Evolutionary conservation across 2,113 vertebrate species (phyloP).

Genomic region (Morone chrysops): DNA sequence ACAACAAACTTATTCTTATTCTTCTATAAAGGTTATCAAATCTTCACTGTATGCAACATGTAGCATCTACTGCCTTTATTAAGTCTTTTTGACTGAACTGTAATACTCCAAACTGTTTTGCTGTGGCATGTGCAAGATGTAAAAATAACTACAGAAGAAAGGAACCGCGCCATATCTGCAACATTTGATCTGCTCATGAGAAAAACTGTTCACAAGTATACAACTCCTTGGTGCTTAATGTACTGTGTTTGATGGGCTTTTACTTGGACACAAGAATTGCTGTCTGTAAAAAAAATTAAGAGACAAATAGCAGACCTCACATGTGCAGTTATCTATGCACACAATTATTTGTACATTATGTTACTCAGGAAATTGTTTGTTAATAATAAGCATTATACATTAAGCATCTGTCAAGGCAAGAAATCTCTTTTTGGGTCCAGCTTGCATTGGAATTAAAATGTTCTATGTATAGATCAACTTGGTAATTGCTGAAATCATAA

Average conservation of each 20-base stretch:
- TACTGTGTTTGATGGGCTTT: not conserved
- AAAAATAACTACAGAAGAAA: not conserved
- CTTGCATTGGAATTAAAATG: not conserved
- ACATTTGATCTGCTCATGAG: not conserved
- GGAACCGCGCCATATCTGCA: not conserved
- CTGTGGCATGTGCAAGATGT: not conserved
- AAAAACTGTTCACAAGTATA: not conserved
- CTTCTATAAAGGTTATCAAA: not conserved
- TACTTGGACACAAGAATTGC: no score
- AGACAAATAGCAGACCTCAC: no score
- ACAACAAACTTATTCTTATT: not conserved
- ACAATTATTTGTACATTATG: conserved; percentile 11
- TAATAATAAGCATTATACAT: not conserved
- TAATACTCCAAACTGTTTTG: not conserved
- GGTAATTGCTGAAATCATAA: not conserved
- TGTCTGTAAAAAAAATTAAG: no score
- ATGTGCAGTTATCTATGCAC: not conserved
- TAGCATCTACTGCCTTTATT: conserved; percentile 18
- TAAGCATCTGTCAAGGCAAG: not conserved
- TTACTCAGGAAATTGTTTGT: conserved; percentile 39
- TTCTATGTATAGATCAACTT: conserved; percentile 14
- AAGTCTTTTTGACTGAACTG: not conserved
- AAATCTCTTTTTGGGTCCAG: not conserved
- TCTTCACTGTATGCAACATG: not conserved
- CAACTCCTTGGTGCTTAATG: conserved; percentile 3